These are phyloP conservation scores for Podarcis raffonei DNA, from an alignment of 2,113 vertebrate genomes.

Conservation along the genomic window DNA sequence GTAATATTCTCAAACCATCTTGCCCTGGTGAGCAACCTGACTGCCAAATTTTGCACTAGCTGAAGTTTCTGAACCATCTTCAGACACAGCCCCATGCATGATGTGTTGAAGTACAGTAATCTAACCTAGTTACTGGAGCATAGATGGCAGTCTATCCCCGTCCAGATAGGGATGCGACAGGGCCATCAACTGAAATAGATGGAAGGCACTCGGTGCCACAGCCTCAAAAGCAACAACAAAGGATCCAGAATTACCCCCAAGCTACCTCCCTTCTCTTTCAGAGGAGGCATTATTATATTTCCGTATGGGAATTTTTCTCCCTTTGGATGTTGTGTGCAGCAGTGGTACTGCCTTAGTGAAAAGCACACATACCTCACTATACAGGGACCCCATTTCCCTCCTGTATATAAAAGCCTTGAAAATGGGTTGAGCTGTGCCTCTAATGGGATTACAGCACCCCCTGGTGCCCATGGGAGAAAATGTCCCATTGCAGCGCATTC, in stretches of 20 bases:
- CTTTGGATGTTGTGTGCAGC: background rate
- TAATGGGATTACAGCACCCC: background rate
- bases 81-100: background rate
- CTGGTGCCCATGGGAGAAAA: background rate
- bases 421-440: background rate
- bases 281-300: background rate
- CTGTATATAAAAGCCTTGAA: background rate
- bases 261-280: too few relatives aligned
- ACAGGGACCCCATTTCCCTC: background rate
- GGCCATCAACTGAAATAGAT: too few relatives aligned
- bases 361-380: background rate
- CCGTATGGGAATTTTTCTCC: background rate
- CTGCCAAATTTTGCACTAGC: too few relatives aligned
- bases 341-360: background rate
- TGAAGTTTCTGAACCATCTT: too few relatives aligned
- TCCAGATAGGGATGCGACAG: too few relatives aligned
- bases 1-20: too few relatives aligned
- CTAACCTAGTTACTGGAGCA: too few relatives aligned
- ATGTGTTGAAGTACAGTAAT: background rate
- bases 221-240: too few relatives aligned
- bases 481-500: background rate
- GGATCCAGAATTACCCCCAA: too few relatives aligned
- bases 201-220: too few relatives aligned
- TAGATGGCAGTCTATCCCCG: too few relatives aligned
- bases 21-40: too few relatives aligned